Conservation (phyloP, 2,888 invertebrate genomes). For the Nineta flava region DNA sequence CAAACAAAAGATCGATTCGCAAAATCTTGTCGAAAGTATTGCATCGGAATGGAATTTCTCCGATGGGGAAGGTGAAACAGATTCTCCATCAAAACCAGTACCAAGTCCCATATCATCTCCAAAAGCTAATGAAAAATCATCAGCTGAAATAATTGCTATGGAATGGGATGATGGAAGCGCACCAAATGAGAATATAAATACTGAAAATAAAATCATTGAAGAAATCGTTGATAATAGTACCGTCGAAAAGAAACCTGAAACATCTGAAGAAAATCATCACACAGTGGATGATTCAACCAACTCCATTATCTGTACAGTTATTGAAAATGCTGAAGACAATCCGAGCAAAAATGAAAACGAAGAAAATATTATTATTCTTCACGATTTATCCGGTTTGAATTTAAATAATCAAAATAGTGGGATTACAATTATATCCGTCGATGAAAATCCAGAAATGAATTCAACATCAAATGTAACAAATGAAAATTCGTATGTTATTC, state of each 20-base stretch:
- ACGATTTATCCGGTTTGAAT: background rate
- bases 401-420: background rate
- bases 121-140: background rate
- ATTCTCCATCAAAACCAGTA: too few relatives aligned
- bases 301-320: background rate
- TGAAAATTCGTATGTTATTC: background rate
- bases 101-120: background rate
- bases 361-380: background rate
- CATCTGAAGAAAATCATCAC: background rate
- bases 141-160: conserved; percentile 1
- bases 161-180: background rate
- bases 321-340: background rate
- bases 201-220: background rate
- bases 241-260: background rate
- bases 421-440: background rate
- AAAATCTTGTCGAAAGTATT: conserved; percentile 1
- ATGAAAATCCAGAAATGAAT: background rate
- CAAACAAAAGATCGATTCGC: too few relatives aligned
- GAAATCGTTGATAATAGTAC: background rate
- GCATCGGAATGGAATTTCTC: conserved; percentile 1
- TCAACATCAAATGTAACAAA: background rate
- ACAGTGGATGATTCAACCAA: background rate
- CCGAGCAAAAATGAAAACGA: background rate
- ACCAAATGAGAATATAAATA: background rate
- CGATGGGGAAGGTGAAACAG: background rate